Evolutionary conservation across 2,888 invertebrate species (phyloP).

Genomic region (Choreutis nemorana): DNA sequence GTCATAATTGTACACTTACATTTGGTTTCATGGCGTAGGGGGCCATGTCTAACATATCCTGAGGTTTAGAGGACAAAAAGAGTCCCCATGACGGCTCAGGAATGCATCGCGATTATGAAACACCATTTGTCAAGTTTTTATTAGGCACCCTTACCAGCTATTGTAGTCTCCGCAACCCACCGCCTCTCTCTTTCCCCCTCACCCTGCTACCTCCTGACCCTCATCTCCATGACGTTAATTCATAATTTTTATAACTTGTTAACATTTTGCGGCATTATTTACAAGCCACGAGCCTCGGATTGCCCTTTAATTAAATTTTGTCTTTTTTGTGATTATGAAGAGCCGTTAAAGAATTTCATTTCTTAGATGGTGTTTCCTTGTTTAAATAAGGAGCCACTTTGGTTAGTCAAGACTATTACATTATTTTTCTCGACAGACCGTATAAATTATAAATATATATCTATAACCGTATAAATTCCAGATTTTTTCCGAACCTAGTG

Average conservation of each 20-base stretch:
- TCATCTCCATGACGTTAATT: constrained; percentile 49
- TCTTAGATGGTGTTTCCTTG: no score
- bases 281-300: constrained; percentile 15
- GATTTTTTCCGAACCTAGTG: no score
- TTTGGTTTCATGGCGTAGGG: no score
- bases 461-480: no score
- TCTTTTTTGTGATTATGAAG: constrained; percentile 4
- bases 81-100: constrained; percentile 46
- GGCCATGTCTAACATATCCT: constrained; percentile 44
- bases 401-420: no score
- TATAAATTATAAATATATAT: no score
- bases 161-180: constrained; percentile 32
- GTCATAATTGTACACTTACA: no score
- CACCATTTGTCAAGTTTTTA: constrained; percentile 68
- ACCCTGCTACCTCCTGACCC: constrained; percentile 38
- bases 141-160: constrained; percentile 52
- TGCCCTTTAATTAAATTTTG: constrained; percentile 33
- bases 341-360: no score
- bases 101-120: constrained; percentile 63
- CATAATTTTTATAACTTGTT: constrained; percentile 63
- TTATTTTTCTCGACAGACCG: no score
- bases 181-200: constrained; percentile 17
- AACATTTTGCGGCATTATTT: constrained; percentile 36
- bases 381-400: no score
- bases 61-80: constrained; percentile 35